Evolutionary conservation across 2,113 vertebrate genomes (phyloP).

Genomic region (Microcebus murinus): DNA sequence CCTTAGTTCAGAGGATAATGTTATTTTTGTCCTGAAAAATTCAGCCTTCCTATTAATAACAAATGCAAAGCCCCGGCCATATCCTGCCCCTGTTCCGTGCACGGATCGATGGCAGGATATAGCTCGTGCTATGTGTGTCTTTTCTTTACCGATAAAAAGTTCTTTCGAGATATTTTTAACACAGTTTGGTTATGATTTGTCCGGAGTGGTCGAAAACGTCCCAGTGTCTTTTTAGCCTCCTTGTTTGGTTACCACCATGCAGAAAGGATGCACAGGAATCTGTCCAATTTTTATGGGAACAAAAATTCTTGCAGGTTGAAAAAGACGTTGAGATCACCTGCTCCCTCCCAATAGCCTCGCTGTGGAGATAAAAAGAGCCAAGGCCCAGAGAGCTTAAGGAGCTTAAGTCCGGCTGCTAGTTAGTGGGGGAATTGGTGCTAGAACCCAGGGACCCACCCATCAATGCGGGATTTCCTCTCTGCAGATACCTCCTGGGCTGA

Average conservation of each 20-base stretch:
- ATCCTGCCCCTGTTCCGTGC: neutral
- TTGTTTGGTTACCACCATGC: neutral
- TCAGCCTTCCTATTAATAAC: constrained; percentile 65
- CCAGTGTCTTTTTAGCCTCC: neutral
- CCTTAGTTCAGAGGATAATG: constrained; percentile 47
- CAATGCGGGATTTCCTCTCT: constrained; percentile 28
- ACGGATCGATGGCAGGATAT: neutral
- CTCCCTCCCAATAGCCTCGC: neutral
- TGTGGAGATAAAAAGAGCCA: rapidly evolving
- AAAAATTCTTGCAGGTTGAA: neutral
- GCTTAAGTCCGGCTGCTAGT: too few relatives aligned
- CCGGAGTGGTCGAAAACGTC: neutral
- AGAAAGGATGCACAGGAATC: constrained; percentile 49
- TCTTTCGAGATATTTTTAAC: neutral
- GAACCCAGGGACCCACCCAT: neutral
- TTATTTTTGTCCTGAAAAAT: constrained; percentile 75
- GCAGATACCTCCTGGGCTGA: neutral
- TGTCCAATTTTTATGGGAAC: neutral
- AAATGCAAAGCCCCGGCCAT: neutral
- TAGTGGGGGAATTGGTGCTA: rapidly evolving
- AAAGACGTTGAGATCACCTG: neutral
- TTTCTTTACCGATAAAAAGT: neutral
- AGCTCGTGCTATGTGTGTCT: neutral
- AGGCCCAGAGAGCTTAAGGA: neutral
- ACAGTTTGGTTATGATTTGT: neutral